These are phyloP conservation scores for Eueides isabella DNA, from an alignment of 1,140 invertebrate genomes.

Conservation along the genomic window DNA sequence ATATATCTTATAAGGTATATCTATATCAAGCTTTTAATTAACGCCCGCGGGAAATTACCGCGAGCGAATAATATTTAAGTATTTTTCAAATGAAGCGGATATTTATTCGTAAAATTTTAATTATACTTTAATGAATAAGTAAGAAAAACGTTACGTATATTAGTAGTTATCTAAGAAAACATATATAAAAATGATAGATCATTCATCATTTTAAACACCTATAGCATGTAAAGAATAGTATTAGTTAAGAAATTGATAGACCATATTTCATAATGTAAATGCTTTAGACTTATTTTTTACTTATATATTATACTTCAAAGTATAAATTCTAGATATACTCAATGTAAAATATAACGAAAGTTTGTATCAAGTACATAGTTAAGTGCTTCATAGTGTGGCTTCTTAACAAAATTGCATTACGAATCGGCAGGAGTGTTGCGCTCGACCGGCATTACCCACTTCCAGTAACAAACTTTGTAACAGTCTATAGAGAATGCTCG, in stretches of 20 bases:
- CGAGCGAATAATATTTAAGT: neutral
- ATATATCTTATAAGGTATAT: neutral
- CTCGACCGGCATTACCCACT: neutral
- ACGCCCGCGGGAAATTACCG: neutral
- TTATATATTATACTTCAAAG: no score
- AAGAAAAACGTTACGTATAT: neutral
- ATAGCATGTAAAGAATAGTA: no score
- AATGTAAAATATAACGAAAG: neutral
- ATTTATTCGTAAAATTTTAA: neutral
- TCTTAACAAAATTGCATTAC: slow-evolving; percentile 4
- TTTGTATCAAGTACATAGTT: neutral
- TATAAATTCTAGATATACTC: neutral
- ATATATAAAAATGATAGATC: no score
- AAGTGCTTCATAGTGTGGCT: slow-evolving; percentile 7
- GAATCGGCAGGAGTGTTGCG: neutral
- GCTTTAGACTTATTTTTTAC: no score
- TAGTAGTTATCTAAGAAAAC: no score
- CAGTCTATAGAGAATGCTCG: neutral
- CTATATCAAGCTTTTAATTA: neutral
- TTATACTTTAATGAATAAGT: neutral
- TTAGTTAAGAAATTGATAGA: no score
- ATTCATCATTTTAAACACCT: no score
- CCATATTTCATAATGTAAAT: no score
- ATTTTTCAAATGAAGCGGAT: neutral
- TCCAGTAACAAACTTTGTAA: neutral